Evolutionary conservation across 2,113 vertebrate genomes (phyloP).

Genomic region (Petaurus breviceps): DNA sequence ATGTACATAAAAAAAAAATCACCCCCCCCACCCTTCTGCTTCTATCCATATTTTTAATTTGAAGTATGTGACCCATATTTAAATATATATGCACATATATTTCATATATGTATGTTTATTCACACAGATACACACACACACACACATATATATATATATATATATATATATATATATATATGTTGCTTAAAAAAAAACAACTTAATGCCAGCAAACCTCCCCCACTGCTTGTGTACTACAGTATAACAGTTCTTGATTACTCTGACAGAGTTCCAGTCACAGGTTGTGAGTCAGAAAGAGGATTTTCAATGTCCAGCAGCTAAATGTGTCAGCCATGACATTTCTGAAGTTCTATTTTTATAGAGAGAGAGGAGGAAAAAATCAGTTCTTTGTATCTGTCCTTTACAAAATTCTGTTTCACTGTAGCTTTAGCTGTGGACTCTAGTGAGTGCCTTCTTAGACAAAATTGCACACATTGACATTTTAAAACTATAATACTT

Average conservation of each 20-base stretch:
- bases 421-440: conserved; percentile 72
- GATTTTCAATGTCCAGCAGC: conserved; percentile 83
- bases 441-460: conserved; percentile 77
- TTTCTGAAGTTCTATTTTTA: conserved; percentile 84
- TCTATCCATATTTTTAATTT: conserved; percentile 24
- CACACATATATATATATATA: background rate
- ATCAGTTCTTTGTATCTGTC: conserved; percentile 77
- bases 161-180: conserved; percentile 55
- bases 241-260: conserved; percentile 85
- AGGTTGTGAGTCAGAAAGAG: conserved; percentile 86
- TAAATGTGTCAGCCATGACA: conserved; percentile 81
- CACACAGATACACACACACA: conserved; percentile 61
- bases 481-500: conserved; percentile 85
- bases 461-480: conserved; percentile 83
- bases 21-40: conserved; percentile 1
- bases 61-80: conserved; percentile 30
- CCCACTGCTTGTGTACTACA: conserved; percentile 60
- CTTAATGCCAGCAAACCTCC: conserved; percentile 60
- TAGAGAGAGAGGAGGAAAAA: conserved; percentile 73
- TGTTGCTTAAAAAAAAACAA: conserved; percentile 56
- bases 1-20: background rate
- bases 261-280: conserved; percentile 85
- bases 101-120: background rate
- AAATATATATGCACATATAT: conserved; percentile 21
- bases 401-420: conserved; percentile 81